Base-by-base conservation (phyloP, 1,140 invertebrate genomes). In the Drosophila funebris region DNA sequence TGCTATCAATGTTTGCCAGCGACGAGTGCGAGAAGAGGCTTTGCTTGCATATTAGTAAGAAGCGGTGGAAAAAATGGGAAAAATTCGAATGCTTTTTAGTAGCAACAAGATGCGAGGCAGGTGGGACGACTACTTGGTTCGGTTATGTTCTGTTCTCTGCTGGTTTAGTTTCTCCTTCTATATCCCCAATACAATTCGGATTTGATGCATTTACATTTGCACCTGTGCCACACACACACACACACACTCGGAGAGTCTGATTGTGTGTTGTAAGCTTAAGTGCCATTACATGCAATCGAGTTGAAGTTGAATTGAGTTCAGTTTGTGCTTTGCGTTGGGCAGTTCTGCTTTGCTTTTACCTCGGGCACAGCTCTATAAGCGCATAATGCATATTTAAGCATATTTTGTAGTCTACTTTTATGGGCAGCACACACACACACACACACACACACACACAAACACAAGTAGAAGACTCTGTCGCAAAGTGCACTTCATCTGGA, bases 361-460 rank as follows among this genome's bases (percentile, higher is more conserved):
- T 61, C 36, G 36, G 22, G 18, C 37, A n/a, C 64, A 48, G 69
- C 31, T 74, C 66, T 70, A 82, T 87, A 82, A 87, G 83, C 73
- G 78, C 75, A 87, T 87, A 87, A 87, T 87, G 82, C 82, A 87
- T 87, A 87, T 87, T 87, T 87, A 87, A 87, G 83, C 82, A 87
- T 87, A 87, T 85, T 81, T 78, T 75, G 82, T 87, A 85, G 82
- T 81, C 81, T 71, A 68, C 82, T 87, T 85, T 80, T 81, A 80
- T 67, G 73, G 81, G 81, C 69, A 48, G 14, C 22, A 61, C 11
- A 6, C 11, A 50, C 36, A 41, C 7, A 33, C 31, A 33, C 18
- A 44, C 41, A 22, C 41, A 44, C 16, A 18, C 39, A 43, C 8
- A 43, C 14, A 43, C 8, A 18, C 18, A 3, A 16, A 18, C 8